Evolutionary conservation across 2,113 vertebrate species (phyloP), one percentile per base, ranked within the genome.

Genomic region (Brachyistius frenatus): DNA sequence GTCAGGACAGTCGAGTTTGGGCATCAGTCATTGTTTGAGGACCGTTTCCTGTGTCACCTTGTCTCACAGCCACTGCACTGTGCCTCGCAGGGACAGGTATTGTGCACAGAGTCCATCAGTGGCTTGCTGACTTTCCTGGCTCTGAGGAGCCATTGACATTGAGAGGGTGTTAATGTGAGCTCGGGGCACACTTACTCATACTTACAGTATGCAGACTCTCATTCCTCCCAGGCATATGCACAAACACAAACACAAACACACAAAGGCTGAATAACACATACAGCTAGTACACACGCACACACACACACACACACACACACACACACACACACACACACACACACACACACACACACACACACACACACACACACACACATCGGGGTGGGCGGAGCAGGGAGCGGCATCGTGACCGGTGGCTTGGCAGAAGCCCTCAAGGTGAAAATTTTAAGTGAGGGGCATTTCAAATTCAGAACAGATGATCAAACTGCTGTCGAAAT

Each of bases 391-490:
- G 49, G 73, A 58, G 77, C 53, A 31, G 53, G 14, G 37, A 62
- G 71, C 66, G 49, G 80, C 15, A 9, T 92, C 74, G 84, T 91
- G 92, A 88, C 85, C 86, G 10, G 72, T 74, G 81, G 37, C 79
- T 85, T 71, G 85, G 82, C 89, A 89, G 69, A 72, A 66, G 47
- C 73, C 74, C 80, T 77, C 47, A 82, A 90, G 91, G 89, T 90
- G 67, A 88, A 87, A 61, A 72, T 76, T 60, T 71, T 49, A 67
- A 90, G 66, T 47, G 77, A 75, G 83, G 77, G 81, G 76, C 65
- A 81, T 87, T 92, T 86, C 63, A 77, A 76, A 92, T 92, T 86
- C 83, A 76, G 78, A 86, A 74, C 86, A 92, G 78, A 89, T 82
- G 84, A 91, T 88, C 82, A 83, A 71, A 84, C 82, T 6, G 46